Percentiles rank a stretch among this genome's conserved stretches.
Evolutionary conservation across 1,140 invertebrate species (phyloP).

Genomic region (Brachionus paranguensis): DNA sequence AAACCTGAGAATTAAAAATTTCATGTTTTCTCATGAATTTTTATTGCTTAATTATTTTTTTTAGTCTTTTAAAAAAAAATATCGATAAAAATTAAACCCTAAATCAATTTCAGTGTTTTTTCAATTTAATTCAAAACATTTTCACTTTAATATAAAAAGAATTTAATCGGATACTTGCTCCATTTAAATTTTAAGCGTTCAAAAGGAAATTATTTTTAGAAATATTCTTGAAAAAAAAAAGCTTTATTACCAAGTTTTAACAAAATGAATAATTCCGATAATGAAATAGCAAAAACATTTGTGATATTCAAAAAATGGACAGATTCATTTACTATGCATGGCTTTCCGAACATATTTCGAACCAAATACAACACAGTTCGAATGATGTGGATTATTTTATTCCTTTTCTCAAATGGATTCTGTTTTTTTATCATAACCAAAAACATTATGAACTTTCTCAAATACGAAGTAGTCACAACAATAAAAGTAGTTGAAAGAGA

Average conservation of each 20-base stretch:
- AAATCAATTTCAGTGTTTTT: too few relatives aligned
- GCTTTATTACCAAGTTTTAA: background rate
- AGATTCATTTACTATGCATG: constrained; percentile 9
- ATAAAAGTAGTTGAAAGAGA: background rate
- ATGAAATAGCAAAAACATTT: background rate
- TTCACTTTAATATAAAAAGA: background rate
- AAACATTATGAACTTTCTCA: background rate
- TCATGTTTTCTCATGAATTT: too few relatives aligned
- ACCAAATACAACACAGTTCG: background rate
- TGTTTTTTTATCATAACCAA: background rate
- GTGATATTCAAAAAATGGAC: background rate
- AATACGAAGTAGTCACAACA: background rate
- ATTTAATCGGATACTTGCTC: background rate
- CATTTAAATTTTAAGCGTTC: background rate
- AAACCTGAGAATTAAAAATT: too few relatives aligned
- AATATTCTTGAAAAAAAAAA: background rate
- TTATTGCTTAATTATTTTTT: too few relatives aligned
- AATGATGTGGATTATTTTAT: background rate
- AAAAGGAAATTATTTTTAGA: background rate
- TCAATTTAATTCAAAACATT: too few relatives aligned
- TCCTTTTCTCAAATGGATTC: background rate
- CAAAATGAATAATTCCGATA: background rate
- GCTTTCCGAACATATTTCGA: background rate
- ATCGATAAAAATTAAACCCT: too few relatives aligned
- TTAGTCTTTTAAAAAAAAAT: too few relatives aligned